phyloP scores from a whole-genome alignment of 2,888 invertebrate genomes.

The Brassicogethes aeneus region DNA sequence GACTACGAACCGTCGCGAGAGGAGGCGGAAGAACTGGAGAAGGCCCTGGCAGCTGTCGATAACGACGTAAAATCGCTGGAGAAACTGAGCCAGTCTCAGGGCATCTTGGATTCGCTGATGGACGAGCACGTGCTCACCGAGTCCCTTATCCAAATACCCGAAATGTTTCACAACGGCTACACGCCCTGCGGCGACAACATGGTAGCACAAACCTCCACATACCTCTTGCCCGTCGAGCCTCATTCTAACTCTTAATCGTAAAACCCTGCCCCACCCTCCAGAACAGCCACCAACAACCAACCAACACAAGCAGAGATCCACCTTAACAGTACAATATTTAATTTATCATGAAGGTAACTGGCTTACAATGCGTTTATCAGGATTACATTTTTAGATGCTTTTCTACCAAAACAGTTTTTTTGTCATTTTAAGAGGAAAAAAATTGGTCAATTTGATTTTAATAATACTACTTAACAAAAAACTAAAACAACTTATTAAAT shows the following conservation, averaged over 20 bases:
- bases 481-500: no score
- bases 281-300: background rate
- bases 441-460: no score
- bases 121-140: slow-evolving; percentile 49
- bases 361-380: background rate
- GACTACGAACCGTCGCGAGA: slow-evolving; percentile 64
- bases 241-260: slow-evolving; percentile 30
- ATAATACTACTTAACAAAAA: no score
- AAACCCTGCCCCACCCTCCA: background rate
- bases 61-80: slow-evolving; percentile 63
- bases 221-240: slow-evolving; percentile 32
- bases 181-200: slow-evolving; percentile 35
- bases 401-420: no score
- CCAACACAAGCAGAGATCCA: slow-evolving; percentile 6
- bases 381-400: no score
- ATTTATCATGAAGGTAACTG: background rate
- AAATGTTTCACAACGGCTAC: slow-evolving; percentile 44
- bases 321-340: slow-evolving; percentile 19
- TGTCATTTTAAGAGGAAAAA: no score
- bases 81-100: slow-evolving; percentile 53
- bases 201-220: slow-evolving; percentile 30
- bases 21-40: slow-evolving; percentile 81
- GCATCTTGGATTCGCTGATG: slow-evolving; percentile 52
- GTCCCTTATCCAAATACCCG: slow-evolving; percentile 43
- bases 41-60: slow-evolving; percentile 72